These are phyloP conservation scores for Congeria kusceri DNA, from an alignment of 2,888 invertebrate genomes.

Conservation along the genomic window DNA sequence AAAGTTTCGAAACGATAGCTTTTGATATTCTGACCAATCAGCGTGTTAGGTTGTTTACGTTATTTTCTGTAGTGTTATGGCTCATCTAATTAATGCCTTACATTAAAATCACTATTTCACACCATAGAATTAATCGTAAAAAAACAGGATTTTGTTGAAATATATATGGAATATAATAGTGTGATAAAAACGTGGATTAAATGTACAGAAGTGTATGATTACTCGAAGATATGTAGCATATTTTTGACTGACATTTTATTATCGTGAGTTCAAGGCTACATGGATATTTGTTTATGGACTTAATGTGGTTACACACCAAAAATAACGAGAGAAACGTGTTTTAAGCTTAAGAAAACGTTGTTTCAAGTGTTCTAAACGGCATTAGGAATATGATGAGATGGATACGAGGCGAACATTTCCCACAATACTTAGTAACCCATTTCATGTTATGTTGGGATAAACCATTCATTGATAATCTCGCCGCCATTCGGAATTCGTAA, in stretches of 20 bases:
- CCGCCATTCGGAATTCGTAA: constrained; percentile 7
- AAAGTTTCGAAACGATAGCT: constrained; percentile 5
- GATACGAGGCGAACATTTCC: neutral
- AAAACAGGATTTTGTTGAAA: neutral
- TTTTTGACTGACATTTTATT: constrained; percentile 40
- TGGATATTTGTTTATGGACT: constrained; percentile 23
- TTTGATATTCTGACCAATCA: constrained; percentile 33
- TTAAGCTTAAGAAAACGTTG: no score
- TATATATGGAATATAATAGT: neutral
- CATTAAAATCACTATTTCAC: neutral
- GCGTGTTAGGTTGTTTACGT: constrained; percentile 44
- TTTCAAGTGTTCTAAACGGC: no score
- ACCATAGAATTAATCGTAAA: neutral
- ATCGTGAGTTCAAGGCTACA: constrained; percentile 39
- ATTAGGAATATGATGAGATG: no score
- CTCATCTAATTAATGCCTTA: neutral
- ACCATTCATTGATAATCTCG: constrained; percentile 10
- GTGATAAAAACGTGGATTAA: neutral
- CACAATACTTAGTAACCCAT: neutral
- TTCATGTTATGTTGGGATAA: neutral
- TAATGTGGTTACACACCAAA: neutral
- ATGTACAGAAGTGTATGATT: neutral
- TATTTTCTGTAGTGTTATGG: constrained; percentile 35
- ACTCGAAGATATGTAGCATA: neutral
- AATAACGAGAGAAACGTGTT: neutral